Conservation (phyloP, 2,888 invertebrate genomes). For the Odontocerum albicorne region DNA sequence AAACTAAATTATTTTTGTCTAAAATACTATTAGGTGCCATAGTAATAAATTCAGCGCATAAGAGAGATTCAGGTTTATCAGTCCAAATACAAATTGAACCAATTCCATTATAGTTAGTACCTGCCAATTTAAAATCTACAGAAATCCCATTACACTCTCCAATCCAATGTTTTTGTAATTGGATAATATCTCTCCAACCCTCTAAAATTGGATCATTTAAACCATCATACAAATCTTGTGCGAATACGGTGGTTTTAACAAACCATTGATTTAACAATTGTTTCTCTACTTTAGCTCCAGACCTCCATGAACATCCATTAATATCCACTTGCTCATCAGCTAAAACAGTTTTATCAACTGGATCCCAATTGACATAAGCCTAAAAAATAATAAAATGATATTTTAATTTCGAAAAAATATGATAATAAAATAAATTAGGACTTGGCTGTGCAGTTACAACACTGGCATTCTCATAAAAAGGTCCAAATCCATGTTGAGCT, state of each 20-base stretch:
- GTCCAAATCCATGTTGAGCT: too few relatives aligned
- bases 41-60: constrained; percentile 70
- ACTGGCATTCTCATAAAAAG: too few relatives aligned
- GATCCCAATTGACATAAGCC: constrained; percentile 98
- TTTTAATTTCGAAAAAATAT: not conserved
- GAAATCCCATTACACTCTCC: constrained; percentile 80
- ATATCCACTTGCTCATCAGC: constrained; percentile 98
- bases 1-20: constrained; percentile 44
- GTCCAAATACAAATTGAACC: constrained; percentile 67
- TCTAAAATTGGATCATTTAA: constrained; percentile 66
- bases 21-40: constrained; percentile 61
- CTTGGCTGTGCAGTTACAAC: too few relatives aligned
- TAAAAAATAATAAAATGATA: constrained; percentile 41
- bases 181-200: constrained; percentile 84
- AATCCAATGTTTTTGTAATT: constrained; percentile 88
- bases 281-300: constrained; percentile 92
- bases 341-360: constrained; percentile 93
- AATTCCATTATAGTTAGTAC: constrained; percentile 40
- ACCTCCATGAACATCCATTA: constrained; percentile 91
- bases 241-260: constrained; percentile 83
- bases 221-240: constrained; percentile 71
- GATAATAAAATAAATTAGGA: not conserved
- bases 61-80: constrained; percentile 69
- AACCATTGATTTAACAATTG: constrained; percentile 93
- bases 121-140: constrained; percentile 63